phyloP scores from a whole-genome alignment of 1,140 invertebrate genomes.

The Drosophila bocki region DNA sequence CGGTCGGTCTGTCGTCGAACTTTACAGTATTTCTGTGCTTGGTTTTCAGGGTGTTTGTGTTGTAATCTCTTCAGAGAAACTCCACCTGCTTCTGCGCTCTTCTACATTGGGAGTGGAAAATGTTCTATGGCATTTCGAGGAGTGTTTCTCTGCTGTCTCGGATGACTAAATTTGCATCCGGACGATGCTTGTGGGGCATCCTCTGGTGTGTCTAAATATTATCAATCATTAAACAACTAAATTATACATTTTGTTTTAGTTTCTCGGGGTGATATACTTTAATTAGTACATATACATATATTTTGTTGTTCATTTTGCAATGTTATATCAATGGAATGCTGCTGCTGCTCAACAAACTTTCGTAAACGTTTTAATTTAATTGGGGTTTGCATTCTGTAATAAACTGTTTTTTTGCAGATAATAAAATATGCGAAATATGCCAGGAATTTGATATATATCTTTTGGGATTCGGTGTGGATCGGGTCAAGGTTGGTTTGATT shows the following conservation, averaged over 20 bases:
- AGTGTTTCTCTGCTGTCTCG: constrained; percentile 26
- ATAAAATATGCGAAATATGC: constrained; percentile 65
- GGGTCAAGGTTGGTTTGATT: constrained; percentile 16
- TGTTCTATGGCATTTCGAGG: constrained; percentile 45
- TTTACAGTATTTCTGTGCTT: constrained; percentile 64
- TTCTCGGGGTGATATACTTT: constrained; percentile 68
- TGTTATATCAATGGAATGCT: constrained; percentile 67
- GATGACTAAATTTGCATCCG: constrained; percentile 28
- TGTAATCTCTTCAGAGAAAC: constrained; percentile 10
- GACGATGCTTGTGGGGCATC: constrained; percentile 21
- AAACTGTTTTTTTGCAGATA: constrained; percentile 65
- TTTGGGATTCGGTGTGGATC: constrained; percentile 54
- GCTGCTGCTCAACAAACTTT: constrained; percentile 60
- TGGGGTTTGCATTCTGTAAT: constrained; percentile 34
- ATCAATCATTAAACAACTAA: constrained; percentile 76
- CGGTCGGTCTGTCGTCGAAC: constrained; percentile 58
- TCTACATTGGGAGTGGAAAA: constrained; percentile 48
- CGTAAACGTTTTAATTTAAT: constrained; percentile 48
- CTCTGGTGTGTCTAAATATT: constrained; percentile 45
- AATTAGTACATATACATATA: constrained; percentile 75
- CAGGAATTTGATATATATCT: constrained; percentile 56
- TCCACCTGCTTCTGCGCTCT: constrained; percentile 28
- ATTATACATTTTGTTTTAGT: constrained; percentile 59
- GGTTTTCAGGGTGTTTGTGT: constrained; percentile 32
- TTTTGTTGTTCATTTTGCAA: constrained; percentile 65